Percentiles rank a stretch among this genome's conserved stretches.
These are phyloP conservation scores for Paedocypris micromegethes DNA, from an alignment of 2,797 vertebrate genomes.

Conservation along the genomic window DNA sequence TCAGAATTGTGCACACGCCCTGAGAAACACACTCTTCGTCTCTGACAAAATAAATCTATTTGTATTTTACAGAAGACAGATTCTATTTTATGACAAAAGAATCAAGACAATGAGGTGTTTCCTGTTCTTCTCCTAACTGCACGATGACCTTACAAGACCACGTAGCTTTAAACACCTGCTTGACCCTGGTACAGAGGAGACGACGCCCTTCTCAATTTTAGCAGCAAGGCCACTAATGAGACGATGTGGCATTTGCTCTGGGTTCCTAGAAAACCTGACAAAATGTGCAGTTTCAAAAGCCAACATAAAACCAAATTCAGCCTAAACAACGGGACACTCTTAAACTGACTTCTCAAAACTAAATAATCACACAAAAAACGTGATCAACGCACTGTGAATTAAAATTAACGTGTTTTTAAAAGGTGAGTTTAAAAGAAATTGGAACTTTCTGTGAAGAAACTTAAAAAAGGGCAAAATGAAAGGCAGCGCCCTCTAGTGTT, in stretches of 20 bases:
- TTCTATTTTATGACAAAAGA: constrained; percentile 1
- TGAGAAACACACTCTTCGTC: neutral
- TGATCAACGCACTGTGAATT: no score
- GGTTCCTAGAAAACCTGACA: constrained; percentile 24
- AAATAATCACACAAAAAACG: no score
- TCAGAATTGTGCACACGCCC: constrained; percentile 18
- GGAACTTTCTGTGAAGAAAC: no score
- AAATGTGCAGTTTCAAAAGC: constrained; percentile 7
- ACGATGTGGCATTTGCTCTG: constrained; percentile 38
- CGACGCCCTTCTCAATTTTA: constrained; percentile 58
- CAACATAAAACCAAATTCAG: constrained; percentile 4
- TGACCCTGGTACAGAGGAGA: constrained; percentile 49
- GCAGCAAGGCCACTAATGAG: constrained; percentile 58
- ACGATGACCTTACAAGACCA: constrained; percentile 8
- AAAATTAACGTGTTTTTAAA: no score
- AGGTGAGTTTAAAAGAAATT: no score
- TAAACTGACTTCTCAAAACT: neutral
- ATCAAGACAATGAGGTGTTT: neutral
- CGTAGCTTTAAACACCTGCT: constrained; percentile 58
- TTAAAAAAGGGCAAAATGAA: no score
- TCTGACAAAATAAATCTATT: constrained; percentile 15
- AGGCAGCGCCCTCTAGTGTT: no score
- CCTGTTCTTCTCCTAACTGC: neutral
- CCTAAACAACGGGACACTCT: neutral
- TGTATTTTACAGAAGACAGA: constrained; percentile 7